These are phyloP conservation scores for Lycia hirtaria DNA, from an alignment of 2,888 invertebrate species.

Conservation along the genomic window DNA sequence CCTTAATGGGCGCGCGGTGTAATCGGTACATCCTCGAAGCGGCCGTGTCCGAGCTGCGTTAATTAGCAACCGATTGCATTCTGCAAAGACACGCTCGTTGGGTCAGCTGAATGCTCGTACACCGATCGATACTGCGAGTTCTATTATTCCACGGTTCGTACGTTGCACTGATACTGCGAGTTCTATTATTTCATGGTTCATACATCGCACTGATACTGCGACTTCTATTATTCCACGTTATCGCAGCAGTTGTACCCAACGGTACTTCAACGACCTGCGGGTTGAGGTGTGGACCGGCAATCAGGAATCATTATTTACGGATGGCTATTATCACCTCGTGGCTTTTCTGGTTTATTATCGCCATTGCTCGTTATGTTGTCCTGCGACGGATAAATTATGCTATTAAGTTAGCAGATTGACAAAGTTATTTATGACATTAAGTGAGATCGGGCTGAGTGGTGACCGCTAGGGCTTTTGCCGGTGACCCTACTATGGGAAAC, in stretches of 20 bases:
- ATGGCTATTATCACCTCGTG: slow-evolving; percentile 84
- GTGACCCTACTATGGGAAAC: slow-evolving; percentile 43
- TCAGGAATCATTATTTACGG: slow-evolving; percentile 84
- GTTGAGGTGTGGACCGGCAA: slow-evolving; percentile 77
- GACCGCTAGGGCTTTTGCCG: slow-evolving; percentile 61
- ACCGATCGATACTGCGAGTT: slow-evolving; percentile 32
- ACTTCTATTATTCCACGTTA: slow-evolving; percentile 18
- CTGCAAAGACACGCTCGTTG: slow-evolving; percentile 61
- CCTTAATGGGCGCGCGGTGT: slow-evolving; percentile 76
- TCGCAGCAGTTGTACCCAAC: slow-evolving; percentile 37
- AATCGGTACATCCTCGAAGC: slow-evolving; percentile 79
- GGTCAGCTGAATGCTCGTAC: slow-evolving; percentile 55
- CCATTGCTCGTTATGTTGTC: slow-evolving; percentile 84
- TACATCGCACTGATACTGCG: slow-evolving; percentile 42
- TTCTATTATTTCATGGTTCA: slow-evolving; percentile 52
- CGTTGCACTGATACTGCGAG: slow-evolving; percentile 39
- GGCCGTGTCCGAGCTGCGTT: slow-evolving; percentile 70
- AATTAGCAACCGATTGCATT: slow-evolving; percentile 79
- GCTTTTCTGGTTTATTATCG: slow-evolving; percentile 85
- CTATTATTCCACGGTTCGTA: too few species aligned
- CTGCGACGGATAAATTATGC: slow-evolving; percentile 83
- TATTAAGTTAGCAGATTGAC: slow-evolving; percentile 85
- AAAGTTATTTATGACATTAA: slow-evolving; percentile 84
- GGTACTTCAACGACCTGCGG: slow-evolving; percentile 57
- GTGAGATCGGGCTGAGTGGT: slow-evolving; percentile 75